A percentile compares a stretch with the other conserved stretches of the same genome.
Conservation (phyloP, 2,888 invertebrate genomes). For the Quadroppia sp. region DNA sequence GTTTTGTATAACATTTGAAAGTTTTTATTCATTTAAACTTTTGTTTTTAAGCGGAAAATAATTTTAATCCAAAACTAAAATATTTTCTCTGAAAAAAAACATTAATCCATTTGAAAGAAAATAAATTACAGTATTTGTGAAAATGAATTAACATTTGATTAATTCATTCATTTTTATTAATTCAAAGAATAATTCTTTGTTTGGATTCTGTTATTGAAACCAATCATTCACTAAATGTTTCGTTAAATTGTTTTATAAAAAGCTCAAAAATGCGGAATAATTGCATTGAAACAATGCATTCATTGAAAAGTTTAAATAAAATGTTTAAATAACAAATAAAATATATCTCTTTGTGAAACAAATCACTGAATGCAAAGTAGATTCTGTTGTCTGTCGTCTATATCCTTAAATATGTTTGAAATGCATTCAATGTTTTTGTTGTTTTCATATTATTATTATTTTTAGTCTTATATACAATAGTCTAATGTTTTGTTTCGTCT, state of each 20-base stretch:
- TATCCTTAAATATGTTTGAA: neutral
- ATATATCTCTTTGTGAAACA: neutral
- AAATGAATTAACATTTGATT: neutral
- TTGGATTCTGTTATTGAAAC: neutral
- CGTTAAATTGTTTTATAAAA: neutral
- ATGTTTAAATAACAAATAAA: too few species aligned
- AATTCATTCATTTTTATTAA: too few species aligned
- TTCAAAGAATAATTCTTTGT: too few species aligned
- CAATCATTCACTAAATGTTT: neutral
- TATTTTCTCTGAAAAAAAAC: neutral
- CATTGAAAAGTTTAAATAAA: neutral
- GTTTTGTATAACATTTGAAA: neutral
- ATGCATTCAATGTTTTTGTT: neutral
- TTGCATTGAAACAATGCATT: neutral
- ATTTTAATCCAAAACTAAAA: neutral
- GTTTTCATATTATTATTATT: neutral
- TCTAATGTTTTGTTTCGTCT: neutral
- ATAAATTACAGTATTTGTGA: neutral
- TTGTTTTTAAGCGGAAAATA: neutral
- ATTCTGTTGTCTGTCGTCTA: neutral
- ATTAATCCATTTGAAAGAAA: neutral
- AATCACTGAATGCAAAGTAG: neutral
- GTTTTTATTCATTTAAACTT: neutral
- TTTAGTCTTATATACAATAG: neutral
- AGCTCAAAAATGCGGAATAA: constrained; percentile 30